Percentiles rank a stretch among this genome's conserved stretches.
phyloP scores from a whole-genome alignment of 2,113 vertebrate genomes.

The Puffinus mauretanicus region DNA sequence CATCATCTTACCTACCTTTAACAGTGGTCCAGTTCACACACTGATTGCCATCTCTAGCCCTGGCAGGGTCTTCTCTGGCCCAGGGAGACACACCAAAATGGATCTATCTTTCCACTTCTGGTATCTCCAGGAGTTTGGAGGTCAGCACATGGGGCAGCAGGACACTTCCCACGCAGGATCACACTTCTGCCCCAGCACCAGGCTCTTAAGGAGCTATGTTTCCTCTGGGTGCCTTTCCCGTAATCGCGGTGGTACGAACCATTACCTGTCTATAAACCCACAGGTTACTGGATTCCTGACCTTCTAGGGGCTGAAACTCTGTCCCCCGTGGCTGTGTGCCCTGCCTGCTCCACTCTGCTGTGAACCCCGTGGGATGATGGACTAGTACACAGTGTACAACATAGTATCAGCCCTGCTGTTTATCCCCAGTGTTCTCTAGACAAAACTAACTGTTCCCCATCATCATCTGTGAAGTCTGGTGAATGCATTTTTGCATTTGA shows the following conservation, averaged over 20 bases:
- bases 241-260: not conserved
- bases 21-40: not conserved
- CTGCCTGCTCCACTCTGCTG: not conserved
- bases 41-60: not conserved
- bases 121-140: not conserved
- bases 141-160: not conserved
- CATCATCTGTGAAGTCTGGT: not conserved
- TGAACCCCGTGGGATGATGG: not conserved
- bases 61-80: not conserved
- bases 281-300: not conserved
- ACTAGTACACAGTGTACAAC: too few species aligned
- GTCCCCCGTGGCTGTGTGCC: not conserved
- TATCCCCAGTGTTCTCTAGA: not conserved
- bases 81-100: not conserved
- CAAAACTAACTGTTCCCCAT: not conserved
- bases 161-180: not conserved
- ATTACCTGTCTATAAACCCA: not conserved
- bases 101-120: not conserved
- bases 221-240: fast-evolving
- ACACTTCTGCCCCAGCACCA: not conserved
- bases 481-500: not conserved
- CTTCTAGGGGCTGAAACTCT: not conserved
- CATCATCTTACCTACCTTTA: not conserved
- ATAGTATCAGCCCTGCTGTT: not conserved
- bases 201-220: fast-evolving